Conservation (phyloP, 2,888 invertebrate species). For the Sialis lutaria region DNA sequence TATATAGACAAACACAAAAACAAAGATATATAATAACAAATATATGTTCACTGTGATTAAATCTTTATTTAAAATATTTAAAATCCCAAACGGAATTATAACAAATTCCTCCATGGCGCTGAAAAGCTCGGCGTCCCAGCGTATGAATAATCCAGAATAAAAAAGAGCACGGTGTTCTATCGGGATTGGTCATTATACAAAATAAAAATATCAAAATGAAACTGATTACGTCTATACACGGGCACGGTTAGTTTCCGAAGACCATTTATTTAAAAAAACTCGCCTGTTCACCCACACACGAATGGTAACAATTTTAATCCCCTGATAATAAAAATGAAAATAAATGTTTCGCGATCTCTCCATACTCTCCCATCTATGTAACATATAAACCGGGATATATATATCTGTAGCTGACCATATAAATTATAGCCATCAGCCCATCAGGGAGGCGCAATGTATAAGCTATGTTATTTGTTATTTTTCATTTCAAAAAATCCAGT, state of each 20-base stretch:
- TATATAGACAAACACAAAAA: too few relatives aligned
- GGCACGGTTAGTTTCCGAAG: slow-evolving; percentile 5
- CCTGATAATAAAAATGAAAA: slow-evolving; percentile 30
- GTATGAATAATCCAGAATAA: too few relatives aligned
- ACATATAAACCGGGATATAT: slow-evolving; percentile 5
- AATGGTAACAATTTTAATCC: slow-evolving; percentile 30
- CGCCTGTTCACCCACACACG: slow-evolving; percentile 14
- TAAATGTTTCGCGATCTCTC: slow-evolving; percentile 20
- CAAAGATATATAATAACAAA: too few relatives aligned
- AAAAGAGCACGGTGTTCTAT: neutral
- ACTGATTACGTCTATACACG: slow-evolving; percentile 4
- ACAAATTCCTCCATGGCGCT: too few relatives aligned
- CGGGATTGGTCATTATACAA: slow-evolving; percentile 4
- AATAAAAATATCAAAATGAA: slow-evolving; percentile 5
- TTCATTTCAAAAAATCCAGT: slow-evolving; percentile 31
- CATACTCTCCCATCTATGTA: neutral
- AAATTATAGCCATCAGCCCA: slow-evolving; percentile 29
- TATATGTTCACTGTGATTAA: too few relatives aligned
- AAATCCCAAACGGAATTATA: too few relatives aligned
- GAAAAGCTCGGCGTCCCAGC: too few relatives aligned
- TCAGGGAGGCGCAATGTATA: slow-evolving; percentile 17
- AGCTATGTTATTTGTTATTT: slow-evolving; percentile 31
- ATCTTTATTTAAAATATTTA: too few relatives aligned
- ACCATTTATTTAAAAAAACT: slow-evolving; percentile 5
- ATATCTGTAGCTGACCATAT: slow-evolving; percentile 16